Conservation (phyloP, 2,888 invertebrate genomes). For the Allacma fusca region DNA sequence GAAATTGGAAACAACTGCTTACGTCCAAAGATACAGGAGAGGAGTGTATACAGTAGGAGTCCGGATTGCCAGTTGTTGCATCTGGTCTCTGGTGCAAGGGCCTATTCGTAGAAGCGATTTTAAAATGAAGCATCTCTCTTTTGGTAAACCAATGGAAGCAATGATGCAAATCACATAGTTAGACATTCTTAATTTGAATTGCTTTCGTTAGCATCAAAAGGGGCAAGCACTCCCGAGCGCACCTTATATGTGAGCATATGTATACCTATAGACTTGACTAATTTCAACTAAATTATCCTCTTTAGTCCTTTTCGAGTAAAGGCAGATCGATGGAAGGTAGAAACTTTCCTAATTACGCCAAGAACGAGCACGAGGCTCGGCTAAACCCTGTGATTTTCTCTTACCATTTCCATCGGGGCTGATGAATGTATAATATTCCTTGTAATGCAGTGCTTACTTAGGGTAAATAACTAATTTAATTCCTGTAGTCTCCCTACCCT, state of each 20-base stretch:
- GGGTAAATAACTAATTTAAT: no score
- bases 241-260: neutral
- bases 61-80: no score
- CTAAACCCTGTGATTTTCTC: neutral
- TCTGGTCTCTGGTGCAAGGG: no score
- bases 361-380: neutral
- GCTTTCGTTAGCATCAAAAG: conserved; percentile 10
- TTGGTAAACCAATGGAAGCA: neutral
- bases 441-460: neutral
- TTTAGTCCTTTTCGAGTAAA: conserved; percentile 16
- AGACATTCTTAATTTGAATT: conserved; percentile 12
- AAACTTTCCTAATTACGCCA: conserved; percentile 2
- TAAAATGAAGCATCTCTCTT: neutral
- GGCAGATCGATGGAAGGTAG: neutral
- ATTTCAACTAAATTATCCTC: conserved; percentile 12
- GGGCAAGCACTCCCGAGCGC: conserved; percentile 1
- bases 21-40: no score
- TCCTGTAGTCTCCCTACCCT: neutral
- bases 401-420: neutral
- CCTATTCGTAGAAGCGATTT: conserved; percentile 1
- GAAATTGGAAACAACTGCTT: neutral
- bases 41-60: no score
- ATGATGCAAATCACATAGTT: conserved; percentile 16
- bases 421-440: neutral
- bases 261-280: neutral